Evolutionary conservation across 1,140 invertebrate species (phyloP).

Genomic region (Conus betulinus): DNA sequence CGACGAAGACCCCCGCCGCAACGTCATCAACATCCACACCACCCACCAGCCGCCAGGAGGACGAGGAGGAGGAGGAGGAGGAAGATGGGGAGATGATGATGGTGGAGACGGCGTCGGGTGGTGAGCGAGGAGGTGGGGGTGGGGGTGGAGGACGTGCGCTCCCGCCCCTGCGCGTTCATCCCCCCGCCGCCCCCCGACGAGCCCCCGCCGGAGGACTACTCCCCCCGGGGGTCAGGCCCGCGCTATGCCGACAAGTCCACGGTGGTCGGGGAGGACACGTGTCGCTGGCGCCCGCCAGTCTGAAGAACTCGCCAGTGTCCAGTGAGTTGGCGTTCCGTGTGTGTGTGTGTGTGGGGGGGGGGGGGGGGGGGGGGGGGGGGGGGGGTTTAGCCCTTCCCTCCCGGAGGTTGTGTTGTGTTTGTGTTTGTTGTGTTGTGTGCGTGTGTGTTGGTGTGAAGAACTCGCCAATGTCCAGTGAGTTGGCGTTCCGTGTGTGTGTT

Average conservation of each 20-base stretch:
- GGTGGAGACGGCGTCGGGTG: slow-evolving; percentile 60
- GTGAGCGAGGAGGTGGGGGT: slow-evolving; percentile 49
- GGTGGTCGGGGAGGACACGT: slow-evolving; percentile 58
- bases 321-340: slow-evolving; percentile 55
- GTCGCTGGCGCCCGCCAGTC: slow-evolving; percentile 58
- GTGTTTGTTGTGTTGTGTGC: too few relatives aligned
- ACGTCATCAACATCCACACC: background rate
- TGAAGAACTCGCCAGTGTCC: slow-evolving; percentile 55
- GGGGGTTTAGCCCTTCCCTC: too few relatives aligned
- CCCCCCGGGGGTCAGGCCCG: slow-evolving; percentile 52
- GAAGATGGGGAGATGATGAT: slow-evolving; percentile 43
- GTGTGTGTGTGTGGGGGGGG: slow-evolving; percentile 32
- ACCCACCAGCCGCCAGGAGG: background rate
- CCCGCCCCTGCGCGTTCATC: slow-evolving; percentile 59
- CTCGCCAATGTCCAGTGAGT: slow-evolving; percentile 61
- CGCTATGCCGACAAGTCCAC: slow-evolving; percentile 44
- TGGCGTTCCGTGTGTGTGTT: slow-evolving; percentile 49
- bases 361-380: too few relatives aligned
- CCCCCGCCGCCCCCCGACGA: slow-evolving; percentile 66
- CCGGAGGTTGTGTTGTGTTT: too few relatives aligned
- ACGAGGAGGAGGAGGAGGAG: background rate
- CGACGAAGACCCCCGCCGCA: slow-evolving; percentile 25
- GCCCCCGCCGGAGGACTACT: slow-evolving; percentile 62
- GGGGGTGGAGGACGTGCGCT: slow-evolving; percentile 26
- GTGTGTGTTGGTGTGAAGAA: slow-evolving; percentile 61